These are phyloP conservation scores for Eretmocerus hayati DNA, from an alignment of 2,888 invertebrate genomes.

Conservation along the genomic window DNA sequence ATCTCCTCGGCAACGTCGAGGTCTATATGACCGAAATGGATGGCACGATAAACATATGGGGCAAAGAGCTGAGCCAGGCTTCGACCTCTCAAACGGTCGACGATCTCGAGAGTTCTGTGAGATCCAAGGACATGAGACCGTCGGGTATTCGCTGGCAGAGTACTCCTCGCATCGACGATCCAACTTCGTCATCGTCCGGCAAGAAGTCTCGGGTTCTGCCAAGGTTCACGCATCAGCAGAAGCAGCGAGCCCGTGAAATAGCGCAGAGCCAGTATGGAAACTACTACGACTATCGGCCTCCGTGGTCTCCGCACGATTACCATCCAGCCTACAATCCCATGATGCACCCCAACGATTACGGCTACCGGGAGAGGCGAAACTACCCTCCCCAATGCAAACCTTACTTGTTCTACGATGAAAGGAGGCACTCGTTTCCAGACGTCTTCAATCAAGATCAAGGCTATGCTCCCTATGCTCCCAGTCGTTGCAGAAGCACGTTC, in stretches of 20 bases:
- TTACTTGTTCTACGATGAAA: neutral
- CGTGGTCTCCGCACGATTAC: constrained; percentile 16
- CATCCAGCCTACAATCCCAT: constrained; percentile 12
- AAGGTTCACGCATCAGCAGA: constrained; percentile 11
- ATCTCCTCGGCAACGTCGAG: constrained; percentile 40
- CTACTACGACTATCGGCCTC: constrained; percentile 12
- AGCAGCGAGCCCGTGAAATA: constrained; percentile 7
- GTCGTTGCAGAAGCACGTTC: neutral
- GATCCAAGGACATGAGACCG: constrained; percentile 15
- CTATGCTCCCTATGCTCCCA: constrained; percentile 1
- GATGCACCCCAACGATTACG: constrained; percentile 7
- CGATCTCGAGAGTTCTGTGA: constrained; percentile 21
- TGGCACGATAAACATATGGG: constrained; percentile 44
- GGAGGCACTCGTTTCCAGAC: constrained; percentile 14
- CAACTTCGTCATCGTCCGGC: constrained; percentile 28
- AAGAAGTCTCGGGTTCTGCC: constrained; percentile 28
- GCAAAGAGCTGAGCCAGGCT: constrained; percentile 36
- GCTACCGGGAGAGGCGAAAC: constrained; percentile 4
- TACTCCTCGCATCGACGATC: constrained; percentile 12
- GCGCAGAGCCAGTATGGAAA: constrained; percentile 8
- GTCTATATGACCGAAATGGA: constrained; percentile 43
- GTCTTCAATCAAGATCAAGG: constrained; percentile 1
- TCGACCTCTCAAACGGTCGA: constrained; percentile 22
- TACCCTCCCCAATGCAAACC: constrained; percentile 1
- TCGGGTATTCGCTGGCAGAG: constrained; percentile 21